Percentiles rank a stretch among this genome's conserved stretches.
Evolutionary conservation across 2,113 vertebrate genomes (phyloP).

Genomic region (Tylochromis polylepis): DNA sequence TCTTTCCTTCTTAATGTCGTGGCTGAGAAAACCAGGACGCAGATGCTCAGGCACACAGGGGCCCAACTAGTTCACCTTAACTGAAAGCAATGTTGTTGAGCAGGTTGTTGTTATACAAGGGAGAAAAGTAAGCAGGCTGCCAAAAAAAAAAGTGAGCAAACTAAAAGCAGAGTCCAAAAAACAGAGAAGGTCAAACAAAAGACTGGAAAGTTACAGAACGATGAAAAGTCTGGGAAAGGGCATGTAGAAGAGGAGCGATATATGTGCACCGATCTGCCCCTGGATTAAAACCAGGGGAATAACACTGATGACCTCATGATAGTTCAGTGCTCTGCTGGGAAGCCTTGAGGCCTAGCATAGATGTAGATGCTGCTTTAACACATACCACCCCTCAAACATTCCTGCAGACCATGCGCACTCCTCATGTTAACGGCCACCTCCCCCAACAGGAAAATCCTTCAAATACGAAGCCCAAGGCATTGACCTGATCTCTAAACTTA

Average conservation of each 20-base stretch:
- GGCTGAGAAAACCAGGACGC: not conserved
- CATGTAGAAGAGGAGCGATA: not conserved
- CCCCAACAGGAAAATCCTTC: not conserved
- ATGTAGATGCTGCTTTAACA: not conserved
- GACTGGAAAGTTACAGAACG: not conserved
- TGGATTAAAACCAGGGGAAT: not conserved
- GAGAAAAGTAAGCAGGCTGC: not conserved
- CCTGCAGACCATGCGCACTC: not conserved
- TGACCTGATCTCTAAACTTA: not conserved
- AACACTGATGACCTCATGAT: not conserved
- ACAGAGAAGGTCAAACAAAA: not conserved
- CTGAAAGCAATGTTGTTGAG: not conserved
- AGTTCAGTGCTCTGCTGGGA: not conserved
- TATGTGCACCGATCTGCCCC: not conserved
- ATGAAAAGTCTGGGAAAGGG: not conserved
- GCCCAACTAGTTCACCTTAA: not conserved
- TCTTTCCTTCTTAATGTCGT: not conserved
- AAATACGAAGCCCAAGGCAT: not conserved
- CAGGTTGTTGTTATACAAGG: not conserved
- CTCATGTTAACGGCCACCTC: not conserved
- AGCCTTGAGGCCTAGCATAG: not conserved
- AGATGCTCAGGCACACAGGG: not conserved
- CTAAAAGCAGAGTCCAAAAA: not conserved
- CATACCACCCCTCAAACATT: not conserved
- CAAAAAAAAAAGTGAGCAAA: not conserved